phyloP scores from a whole-genome alignment of 2,113 vertebrate species.

The Passer montanus region DNA sequence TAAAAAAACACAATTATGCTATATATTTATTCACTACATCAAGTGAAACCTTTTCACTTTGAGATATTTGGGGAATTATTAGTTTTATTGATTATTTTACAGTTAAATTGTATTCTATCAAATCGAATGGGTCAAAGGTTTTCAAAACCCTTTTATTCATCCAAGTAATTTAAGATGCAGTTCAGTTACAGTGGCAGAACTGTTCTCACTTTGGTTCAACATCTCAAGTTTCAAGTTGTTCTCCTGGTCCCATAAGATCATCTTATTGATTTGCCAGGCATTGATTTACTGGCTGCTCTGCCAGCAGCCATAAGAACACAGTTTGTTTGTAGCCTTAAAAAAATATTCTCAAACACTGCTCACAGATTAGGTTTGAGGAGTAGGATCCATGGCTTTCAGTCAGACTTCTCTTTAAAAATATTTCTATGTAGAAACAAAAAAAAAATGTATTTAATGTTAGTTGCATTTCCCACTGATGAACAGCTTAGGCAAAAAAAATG shows the following conservation, averaged over 20 bases:
- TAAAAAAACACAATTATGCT: background rate
- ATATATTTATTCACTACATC: background rate
- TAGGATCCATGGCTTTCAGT: background rate
- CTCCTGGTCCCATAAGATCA: background rate
- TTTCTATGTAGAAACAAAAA: background rate
- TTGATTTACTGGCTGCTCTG: constrained; percentile 18
- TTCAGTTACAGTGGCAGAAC: background rate
- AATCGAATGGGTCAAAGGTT: background rate
- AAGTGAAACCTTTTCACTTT: constrained; percentile 6
- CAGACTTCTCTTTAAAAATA: background rate
- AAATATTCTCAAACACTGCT: background rate
- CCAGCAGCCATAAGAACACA: background rate
- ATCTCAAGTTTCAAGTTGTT: background rate
- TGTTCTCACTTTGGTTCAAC: background rate
- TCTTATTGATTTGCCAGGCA: constrained; percentile 14
- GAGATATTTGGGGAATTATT: background rate
- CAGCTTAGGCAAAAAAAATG: background rate
- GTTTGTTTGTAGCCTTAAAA: background rate
- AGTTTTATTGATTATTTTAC: constrained; percentile 27
- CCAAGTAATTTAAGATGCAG: background rate
- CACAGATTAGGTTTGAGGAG: background rate
- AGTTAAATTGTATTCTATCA: background rate
- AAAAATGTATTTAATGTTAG: background rate
- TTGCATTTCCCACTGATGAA: background rate
- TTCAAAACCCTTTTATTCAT: constrained; percentile 1